Conservation (phyloP, 2,888 invertebrate genomes). For the Smittia sp. region DNA sequence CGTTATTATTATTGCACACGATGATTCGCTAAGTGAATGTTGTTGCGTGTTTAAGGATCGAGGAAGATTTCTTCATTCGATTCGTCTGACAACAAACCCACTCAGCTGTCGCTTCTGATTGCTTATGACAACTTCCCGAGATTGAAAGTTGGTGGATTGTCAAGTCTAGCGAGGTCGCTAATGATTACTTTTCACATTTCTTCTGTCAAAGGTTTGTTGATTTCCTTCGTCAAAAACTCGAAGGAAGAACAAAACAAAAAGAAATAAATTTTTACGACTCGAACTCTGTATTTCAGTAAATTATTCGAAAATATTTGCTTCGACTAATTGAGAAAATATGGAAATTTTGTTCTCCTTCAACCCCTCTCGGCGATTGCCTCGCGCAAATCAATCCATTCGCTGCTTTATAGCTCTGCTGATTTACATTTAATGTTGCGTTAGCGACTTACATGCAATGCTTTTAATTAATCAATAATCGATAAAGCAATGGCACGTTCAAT, state of each 20-base stretch:
- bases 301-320: conserved; percentile 9
- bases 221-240: background rate
- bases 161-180: background rate
- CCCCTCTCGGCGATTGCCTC: background rate
- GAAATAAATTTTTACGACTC: conserved; percentile 1
- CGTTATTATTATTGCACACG: conserved; percentile 1
- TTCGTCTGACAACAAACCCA: no score
- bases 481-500: conserved; percentile 26
- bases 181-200: background rate
- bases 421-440: conserved; percentile 25
- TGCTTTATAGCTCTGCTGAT: background rate
- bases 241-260: background rate
- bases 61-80: no score
- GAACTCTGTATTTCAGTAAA: conserved; percentile 21
- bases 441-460: conserved; percentile 15
- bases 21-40: background rate
- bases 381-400: conserved; percentile 19
- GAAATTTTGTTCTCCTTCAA: conserved; percentile 31
- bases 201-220: background rate
- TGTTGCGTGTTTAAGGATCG: background rate
- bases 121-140: background rate
- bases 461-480: conserved; percentile 40
- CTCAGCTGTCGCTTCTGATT: no score
- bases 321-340: conserved; percentile 41
- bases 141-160: background rate